These are phyloP conservation scores for Drosophila pseudotakahashii DNA, from an alignment of 2,888 invertebrate species.

Conservation along the genomic window DNA sequence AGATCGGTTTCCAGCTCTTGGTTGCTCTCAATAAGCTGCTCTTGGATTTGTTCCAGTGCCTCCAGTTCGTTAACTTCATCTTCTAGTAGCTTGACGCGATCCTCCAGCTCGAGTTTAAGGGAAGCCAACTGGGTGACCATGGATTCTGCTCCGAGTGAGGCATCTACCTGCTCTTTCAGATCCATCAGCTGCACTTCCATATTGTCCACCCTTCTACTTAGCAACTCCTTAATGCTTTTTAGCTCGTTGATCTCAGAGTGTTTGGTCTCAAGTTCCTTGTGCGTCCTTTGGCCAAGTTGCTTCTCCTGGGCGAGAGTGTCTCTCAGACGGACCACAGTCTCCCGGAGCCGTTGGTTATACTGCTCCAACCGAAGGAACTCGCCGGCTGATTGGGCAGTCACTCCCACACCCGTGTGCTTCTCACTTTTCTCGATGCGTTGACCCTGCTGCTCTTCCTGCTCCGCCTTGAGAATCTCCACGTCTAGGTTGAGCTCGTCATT, in stretches of 20 bases:
- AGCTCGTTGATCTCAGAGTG: constrained; percentile 93
- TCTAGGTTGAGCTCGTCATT: constrained; percentile 96
- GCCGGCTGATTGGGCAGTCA: constrained; percentile 81
- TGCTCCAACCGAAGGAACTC: constrained; percentile 94
- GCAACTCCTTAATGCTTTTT: constrained; percentile 93
- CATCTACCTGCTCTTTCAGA: constrained; percentile 97
- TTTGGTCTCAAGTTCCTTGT: constrained; percentile 95
- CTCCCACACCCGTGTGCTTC: constrained; percentile 53
- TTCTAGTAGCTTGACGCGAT: constrained; percentile 92
- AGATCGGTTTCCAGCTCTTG: constrained; percentile 96
- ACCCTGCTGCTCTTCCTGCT: constrained; percentile 86
- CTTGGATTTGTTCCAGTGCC: constrained; percentile 96
- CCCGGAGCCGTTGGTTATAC: constrained; percentile 95
- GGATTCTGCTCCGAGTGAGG: constrained; percentile 98
- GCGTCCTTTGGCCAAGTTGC: constrained; percentile 93
- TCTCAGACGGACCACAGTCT: constrained; percentile 95
- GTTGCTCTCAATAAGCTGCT: constrained; percentile 97
- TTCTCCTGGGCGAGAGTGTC: constrained; percentile 97
- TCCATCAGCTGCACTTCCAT: constrained; percentile 95
- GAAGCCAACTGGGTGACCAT: constrained; percentile 98
- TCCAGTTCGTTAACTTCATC: constrained; percentile 97
- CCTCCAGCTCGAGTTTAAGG: constrained; percentile 96
- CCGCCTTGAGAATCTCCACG: constrained; percentile 91
- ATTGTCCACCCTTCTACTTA: constrained; percentile 90
- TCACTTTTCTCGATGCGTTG: constrained; percentile 56